These are phyloP conservation scores for Dendronephthya gigantea DNA, from an alignment of 64 coral and sea anemone species.

Conservation along the genomic window DNA sequence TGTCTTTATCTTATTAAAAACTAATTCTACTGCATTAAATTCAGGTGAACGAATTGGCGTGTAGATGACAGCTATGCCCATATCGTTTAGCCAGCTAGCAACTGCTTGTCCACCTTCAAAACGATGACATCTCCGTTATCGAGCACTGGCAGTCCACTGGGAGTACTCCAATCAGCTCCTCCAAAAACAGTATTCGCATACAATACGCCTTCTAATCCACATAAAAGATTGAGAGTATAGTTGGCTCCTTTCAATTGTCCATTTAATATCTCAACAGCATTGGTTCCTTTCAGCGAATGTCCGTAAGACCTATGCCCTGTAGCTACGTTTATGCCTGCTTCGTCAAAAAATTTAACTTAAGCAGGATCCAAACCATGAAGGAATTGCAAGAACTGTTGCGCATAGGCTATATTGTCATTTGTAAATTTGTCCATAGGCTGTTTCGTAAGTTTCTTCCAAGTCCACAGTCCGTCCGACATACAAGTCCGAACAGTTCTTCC, in stretches of 20 bases:
- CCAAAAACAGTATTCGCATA: constrained; percentile 42
- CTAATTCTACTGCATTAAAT: constrained; percentile 35
- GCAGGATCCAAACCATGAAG: constrained; percentile 22
- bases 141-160: constrained; percentile 24
- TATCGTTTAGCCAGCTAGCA: constrained; percentile 33
- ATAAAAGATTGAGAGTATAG: constrained; percentile 37
- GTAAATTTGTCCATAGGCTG: constrained; percentile 38
- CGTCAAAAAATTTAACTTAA: constrained; percentile 28
- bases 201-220: constrained; percentile 45
- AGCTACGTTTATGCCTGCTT: constrained; percentile 37
- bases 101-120: constrained; percentile 27
- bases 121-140: constrained; percentile 35
- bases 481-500: constrained; percentile 32
- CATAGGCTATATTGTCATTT: constrained; percentile 12
- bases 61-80: constrained; percentile 27
- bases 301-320: constrained; percentile 24
- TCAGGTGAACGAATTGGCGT: constrained; percentile 39
- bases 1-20: constrained; percentile 44
- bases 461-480: constrained; percentile 29
- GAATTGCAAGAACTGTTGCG: constrained; percentile 38
- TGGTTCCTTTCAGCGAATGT: constrained; percentile 24
- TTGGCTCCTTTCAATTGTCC: constrained; percentile 28
- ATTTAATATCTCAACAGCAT: constrained; percentile 23
- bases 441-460: constrained; percentile 39
- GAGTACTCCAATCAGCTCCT: constrained; percentile 22